These are phyloP conservation scores for Macrocentrus cingulum DNA, from an alignment of 1,140 invertebrate genomes.

Conservation along the genomic window DNA sequence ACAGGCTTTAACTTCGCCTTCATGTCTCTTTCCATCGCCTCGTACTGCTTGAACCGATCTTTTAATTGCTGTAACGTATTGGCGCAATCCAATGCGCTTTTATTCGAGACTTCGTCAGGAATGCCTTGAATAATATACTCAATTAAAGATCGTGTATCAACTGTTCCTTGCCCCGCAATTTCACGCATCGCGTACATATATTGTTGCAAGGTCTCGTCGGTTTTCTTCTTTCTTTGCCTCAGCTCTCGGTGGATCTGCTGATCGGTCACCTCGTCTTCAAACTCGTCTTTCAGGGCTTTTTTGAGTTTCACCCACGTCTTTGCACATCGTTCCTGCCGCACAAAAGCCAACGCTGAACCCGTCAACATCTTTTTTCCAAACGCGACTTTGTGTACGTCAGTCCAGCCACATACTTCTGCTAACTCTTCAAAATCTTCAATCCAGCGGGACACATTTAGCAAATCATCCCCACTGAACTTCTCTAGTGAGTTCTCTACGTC, in stretches of 20 bases:
- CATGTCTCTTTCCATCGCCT: slow-evolving; percentile 3
- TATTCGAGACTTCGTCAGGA: slow-evolving; percentile 36
- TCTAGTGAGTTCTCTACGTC: slow-evolving; percentile 32
- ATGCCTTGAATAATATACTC: slow-evolving; percentile 48
- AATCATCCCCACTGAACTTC: slow-evolving; percentile 29
- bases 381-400: slow-evolving; percentile 28
- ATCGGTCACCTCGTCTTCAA: slow-evolving; percentile 18
- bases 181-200: slow-evolving; percentile 36
- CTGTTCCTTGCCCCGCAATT: slow-evolving; percentile 34
- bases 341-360: slow-evolving; percentile 33
- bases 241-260: slow-evolving; percentile 25
- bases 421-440: slow-evolving; percentile 32
- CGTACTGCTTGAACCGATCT: slow-evolving; percentile 36
- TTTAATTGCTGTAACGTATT: slow-evolving; percentile 34
- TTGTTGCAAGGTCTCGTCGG: slow-evolving; percentile 27
- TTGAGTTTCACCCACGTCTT: slow-evolving; percentile 31
- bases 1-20: background rate
- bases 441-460: slow-evolving; percentile 27
- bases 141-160: slow-evolving; percentile 39
- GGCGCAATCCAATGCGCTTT: slow-evolving; percentile 43
- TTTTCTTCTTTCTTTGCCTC: slow-evolving; percentile 30
- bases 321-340: slow-evolving; percentile 25
- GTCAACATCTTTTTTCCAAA: slow-evolving; percentile 31
- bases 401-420: slow-evolving; percentile 29
- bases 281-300: slow-evolving; percentile 31